Conservation (phyloP, 2,113 vertebrate genomes). For the Bettongia penicillata region DNA sequence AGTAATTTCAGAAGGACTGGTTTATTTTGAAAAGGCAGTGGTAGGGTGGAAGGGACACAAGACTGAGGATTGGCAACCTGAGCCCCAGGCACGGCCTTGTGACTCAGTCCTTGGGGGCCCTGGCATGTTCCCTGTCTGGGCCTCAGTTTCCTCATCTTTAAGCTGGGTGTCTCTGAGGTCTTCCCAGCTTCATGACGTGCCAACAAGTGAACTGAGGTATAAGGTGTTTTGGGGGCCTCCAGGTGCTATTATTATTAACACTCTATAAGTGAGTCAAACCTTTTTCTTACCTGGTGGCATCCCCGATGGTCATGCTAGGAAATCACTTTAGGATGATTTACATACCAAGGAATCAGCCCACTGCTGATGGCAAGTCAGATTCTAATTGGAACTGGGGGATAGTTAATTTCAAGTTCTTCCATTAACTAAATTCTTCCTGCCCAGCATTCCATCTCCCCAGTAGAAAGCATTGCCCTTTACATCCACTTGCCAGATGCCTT, state of each 20-base stretch:
- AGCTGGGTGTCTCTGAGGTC: neutral
- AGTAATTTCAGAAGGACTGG: too few relatives aligned
- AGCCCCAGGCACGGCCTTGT: too few relatives aligned
- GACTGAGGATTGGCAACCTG: too few relatives aligned
- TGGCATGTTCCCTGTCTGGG: too few relatives aligned
- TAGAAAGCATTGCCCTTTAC: neutral
- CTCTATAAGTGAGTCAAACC: neutral
- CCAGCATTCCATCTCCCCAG: too few relatives aligned
- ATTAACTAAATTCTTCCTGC: too few relatives aligned
- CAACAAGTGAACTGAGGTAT: too few relatives aligned
- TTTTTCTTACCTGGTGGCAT: neutral
- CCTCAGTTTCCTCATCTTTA: too few relatives aligned
- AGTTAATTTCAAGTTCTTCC: neutral
- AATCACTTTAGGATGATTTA: constrained; percentile 40
- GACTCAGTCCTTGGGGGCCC: too few relatives aligned
- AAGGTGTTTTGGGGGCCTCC: neutral
- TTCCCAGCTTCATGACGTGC: neutral
- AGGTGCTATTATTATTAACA: neutral
- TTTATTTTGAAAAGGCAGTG: too few relatives aligned
- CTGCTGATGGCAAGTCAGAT: constrained; percentile 7
- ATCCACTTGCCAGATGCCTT: neutral
- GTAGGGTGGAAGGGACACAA: too few relatives aligned
- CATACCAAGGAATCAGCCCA: constrained; percentile 14
- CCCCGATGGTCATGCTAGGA: constrained; percentile 16
- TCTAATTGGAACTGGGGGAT: neutral